Conservation (phyloP, 2,888 invertebrate species). For the Oxycera nigricornis region DNA sequence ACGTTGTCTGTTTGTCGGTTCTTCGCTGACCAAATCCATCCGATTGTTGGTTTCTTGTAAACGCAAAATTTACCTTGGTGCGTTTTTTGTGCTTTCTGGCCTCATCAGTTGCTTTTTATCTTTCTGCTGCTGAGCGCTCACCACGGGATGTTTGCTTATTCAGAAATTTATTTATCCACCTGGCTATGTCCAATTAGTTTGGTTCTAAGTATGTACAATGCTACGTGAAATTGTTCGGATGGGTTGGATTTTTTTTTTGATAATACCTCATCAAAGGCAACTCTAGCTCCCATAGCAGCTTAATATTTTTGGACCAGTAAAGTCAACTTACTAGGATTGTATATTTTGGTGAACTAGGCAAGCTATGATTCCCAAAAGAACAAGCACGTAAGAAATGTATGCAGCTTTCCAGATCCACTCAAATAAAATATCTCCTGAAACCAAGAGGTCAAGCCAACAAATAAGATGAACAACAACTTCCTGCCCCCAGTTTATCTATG, state of each 20-base stretch:
- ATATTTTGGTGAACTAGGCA: no score
- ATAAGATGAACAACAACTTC: background rate
- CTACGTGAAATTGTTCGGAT: constrained; percentile 27
- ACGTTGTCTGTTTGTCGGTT: background rate
- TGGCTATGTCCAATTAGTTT: constrained; percentile 42
- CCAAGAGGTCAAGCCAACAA: no score
- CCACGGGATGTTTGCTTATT: constrained; percentile 41
- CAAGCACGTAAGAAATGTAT: no score
- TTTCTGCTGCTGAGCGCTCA: constrained; percentile 30
- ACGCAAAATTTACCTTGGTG: constrained; percentile 34
- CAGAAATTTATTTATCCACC: constrained; percentile 45
- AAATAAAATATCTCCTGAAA: no score
- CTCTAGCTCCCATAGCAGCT: no score
- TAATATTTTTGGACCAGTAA: no score
- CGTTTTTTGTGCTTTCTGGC: constrained; percentile 36
- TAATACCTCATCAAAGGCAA: no score
- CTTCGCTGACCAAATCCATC: no score
- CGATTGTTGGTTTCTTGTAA: constrained; percentile 20
- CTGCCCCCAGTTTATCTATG: background rate
- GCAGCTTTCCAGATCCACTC: no score
- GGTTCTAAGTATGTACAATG: constrained; percentile 17
- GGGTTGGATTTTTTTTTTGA: background rate
- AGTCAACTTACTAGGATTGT: no score
- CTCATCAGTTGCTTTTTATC: constrained; percentile 41
- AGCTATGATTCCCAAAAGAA: no score